Evolutionary conservation across 2,888 invertebrate genomes (phyloP).

Genomic region (Eupithecia dodoneata): DNA sequence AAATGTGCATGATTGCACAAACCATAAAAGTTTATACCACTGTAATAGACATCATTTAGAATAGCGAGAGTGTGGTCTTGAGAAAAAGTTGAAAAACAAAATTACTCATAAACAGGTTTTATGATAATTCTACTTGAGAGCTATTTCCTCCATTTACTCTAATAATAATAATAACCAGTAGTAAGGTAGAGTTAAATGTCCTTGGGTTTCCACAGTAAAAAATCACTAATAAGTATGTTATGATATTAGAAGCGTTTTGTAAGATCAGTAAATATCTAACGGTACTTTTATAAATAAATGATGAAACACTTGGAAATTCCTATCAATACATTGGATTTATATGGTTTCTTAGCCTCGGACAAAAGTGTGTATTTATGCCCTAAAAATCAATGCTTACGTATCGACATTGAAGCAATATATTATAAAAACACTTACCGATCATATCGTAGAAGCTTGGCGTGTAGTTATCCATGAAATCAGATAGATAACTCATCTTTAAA

Average conservation of each 20-base stretch:
- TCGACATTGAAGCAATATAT: conserved; percentile 13
- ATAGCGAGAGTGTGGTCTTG: neutral
- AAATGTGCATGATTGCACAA: neutral
- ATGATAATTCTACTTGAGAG: neutral
- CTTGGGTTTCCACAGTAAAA: neutral
- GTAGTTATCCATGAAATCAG: conserved; percentile 71
- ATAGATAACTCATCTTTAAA: conserved; percentile 67
- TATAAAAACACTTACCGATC: conserved; percentile 67
- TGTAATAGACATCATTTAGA: neutral
- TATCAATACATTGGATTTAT: neutral
- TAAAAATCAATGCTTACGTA: conserved; percentile 2
- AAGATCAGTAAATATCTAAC: neutral
- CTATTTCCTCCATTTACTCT: neutral
- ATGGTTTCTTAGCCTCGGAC: neutral
- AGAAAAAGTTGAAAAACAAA: neutral
- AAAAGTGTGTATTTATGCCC: conserved; percentile 6
- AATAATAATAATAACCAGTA: neutral
- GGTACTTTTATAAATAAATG: neutral
- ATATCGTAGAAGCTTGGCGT: conserved; percentile 74
- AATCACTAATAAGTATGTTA: too few relatives aligned
- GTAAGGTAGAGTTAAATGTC: neutral
- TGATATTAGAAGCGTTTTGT: neutral
- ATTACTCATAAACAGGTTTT: neutral
- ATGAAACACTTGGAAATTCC: neutral
- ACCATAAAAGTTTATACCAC: neutral